A percentile compares a stretch with the other conserved stretches of the same genome.
phyloP scores from a whole-genome alignment of 2,797 vertebrate genomes.

The Phaenicophaeus curvirostris region DNA sequence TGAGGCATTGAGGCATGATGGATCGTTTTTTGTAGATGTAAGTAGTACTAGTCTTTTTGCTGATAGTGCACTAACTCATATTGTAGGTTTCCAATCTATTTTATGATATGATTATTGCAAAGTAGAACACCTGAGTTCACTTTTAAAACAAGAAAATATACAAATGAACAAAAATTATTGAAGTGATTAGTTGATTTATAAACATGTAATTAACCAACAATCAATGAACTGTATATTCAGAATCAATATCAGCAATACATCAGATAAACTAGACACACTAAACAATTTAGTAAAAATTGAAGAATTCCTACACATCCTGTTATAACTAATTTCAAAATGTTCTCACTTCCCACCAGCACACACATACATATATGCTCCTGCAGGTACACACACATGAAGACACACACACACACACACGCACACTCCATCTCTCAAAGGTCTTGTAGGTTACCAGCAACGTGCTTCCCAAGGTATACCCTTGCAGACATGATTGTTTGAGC shows the following conservation, averaged over 20 bases:
- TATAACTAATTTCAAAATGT: background rate
- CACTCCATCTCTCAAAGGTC: background rate
- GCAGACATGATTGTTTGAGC: fast-evolving
- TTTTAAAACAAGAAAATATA: background rate
- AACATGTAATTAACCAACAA: background rate
- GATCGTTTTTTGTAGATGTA: background rate
- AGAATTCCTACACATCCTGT: background rate
- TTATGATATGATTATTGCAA: background rate
- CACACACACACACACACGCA: fast-evolving
- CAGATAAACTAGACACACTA: background rate
- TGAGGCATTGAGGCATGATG: fast-evolving
- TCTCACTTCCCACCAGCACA: background rate
- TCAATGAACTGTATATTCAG: background rate
- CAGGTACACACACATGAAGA: too few relatives aligned
- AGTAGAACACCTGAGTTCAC: background rate
- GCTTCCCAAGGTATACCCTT: background rate
- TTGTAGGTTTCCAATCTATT: background rate
- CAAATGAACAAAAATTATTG: background rate
- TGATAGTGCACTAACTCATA: background rate
- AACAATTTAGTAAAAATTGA: background rate
- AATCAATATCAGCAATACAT: background rate
- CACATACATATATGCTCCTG: too few relatives aligned
- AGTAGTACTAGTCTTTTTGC: background rate
- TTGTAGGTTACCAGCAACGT: background rate
- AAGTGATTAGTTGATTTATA: background rate